Evolutionary conservation across 2,888 invertebrate genomes (phyloP).

Genomic region (Teleogryllus oceanicus): DNA sequence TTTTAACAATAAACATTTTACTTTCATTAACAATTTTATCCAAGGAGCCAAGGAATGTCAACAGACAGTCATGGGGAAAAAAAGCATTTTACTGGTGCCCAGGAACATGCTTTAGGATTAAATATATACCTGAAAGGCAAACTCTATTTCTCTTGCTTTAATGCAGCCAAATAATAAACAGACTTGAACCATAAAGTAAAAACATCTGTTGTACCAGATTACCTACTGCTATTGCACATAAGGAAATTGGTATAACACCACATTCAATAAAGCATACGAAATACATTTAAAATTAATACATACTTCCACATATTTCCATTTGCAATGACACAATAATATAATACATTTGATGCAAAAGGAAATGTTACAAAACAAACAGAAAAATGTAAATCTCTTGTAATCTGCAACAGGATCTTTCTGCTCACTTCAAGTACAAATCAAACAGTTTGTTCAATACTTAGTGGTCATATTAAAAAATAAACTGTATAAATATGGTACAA

Average conservation of each 20-base stretch:
- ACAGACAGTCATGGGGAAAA: background rate
- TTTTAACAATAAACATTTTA: background rate
- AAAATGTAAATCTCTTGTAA: background rate
- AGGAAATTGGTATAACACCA: background rate
- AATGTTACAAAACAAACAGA: background rate
- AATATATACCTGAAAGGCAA: background rate
- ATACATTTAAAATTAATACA: constrained; percentile 4
- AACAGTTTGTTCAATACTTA: background rate
- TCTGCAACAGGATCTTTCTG: background rate
- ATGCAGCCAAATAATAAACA: background rate
- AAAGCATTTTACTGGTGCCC: background rate
- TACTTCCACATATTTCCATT: background rate
- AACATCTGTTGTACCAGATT: background rate
- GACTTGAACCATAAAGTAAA: background rate
- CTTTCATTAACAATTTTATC: background rate
- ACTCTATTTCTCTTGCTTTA: background rate
- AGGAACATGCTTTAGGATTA: background rate
- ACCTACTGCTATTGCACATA: constrained; percentile 2
- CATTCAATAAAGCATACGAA: background rate
- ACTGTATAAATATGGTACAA: constrained; percentile 18
- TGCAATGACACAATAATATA: constrained; percentile 2
- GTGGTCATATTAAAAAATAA: background rate
- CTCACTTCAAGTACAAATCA: background rate
- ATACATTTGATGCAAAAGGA: background rate
- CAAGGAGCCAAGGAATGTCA: background rate